Conservation (phyloP, 92 coral and sea anemone genomes). For the Chrysogorgia sp. region DNA sequence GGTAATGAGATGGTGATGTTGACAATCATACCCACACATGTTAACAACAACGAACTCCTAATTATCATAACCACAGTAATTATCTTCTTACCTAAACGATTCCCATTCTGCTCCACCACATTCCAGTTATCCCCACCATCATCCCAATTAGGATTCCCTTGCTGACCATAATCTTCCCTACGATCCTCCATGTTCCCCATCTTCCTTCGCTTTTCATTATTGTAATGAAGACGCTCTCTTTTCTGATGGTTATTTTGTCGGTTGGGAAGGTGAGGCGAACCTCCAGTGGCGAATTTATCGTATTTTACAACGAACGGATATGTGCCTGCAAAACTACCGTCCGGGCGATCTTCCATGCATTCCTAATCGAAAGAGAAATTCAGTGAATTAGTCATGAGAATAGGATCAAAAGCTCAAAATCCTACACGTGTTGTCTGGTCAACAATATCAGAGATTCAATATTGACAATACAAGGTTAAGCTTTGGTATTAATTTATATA, state of each 20-base stretch:
- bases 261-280: background rate
- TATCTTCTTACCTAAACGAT: background rate
- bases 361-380: conserved; percentile 24
- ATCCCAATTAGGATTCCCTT: background rate
- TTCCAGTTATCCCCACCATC: background rate
- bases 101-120: background rate
- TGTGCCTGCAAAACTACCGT: background rate
- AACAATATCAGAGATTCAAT: background rate
- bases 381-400: background rate
- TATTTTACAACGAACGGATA: conserved; percentile 59
- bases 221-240: background rate
- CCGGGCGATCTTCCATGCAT: conserved; percentile 47
- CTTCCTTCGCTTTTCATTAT: background rate
- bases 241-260: background rate
- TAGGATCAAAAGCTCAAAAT: background rate
- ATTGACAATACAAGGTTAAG: too few relatives aligned
- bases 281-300: conserved; percentile 31
- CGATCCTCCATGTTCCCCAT: conserved; percentile 15
- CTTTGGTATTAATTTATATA: too few relatives aligned
- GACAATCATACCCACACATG: too few relatives aligned
- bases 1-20: too few relatives aligned
- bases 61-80: too few relatives aligned
- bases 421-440: too few relatives aligned
- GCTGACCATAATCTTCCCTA: background rate
- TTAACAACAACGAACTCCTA: background rate